These are phyloP conservation scores for Catharus bicknelli DNA, from an alignment of 2,113 vertebrate genomes.

Conservation along the genomic window DNA sequence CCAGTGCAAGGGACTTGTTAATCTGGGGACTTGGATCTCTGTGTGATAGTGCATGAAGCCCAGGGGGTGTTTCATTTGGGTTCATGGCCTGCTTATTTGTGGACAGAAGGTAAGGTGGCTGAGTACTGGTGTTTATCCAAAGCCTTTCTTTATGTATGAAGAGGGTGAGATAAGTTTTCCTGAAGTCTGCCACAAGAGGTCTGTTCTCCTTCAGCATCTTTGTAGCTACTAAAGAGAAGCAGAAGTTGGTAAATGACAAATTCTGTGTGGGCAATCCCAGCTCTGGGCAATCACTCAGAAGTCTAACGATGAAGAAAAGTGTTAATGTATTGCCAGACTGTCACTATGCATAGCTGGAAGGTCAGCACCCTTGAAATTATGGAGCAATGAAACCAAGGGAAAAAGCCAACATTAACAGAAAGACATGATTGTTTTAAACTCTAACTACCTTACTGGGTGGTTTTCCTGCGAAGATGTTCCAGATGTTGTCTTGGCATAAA, in stretches of 20 bases:
- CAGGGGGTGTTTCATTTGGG: background rate
- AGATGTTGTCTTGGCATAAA: constrained; percentile 61
- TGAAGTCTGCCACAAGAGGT: background rate
- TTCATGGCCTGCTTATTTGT: background rate
- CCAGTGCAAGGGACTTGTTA: background rate
- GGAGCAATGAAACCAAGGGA: background rate
- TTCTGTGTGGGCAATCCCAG: background rate
- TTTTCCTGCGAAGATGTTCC: constrained; percentile 59
- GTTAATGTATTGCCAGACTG: background rate
- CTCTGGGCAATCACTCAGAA: background rate
- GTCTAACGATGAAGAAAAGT: background rate
- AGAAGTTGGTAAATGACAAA: background rate
- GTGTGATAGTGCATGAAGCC: background rate
- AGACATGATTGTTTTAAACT: constrained; percentile 37
- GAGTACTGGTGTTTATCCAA: background rate
- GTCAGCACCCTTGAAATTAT: constrained; percentile 28
- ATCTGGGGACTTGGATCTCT: background rate
- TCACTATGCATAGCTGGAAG: background rate
- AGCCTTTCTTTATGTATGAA: background rate
- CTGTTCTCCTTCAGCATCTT: background rate
- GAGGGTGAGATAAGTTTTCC: background rate
- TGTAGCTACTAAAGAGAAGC: background rate
- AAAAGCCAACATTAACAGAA: constrained; percentile 39
- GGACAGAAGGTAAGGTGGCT: background rate
- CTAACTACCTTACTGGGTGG: constrained; percentile 63